These are phyloP conservation scores for Diglossa cyanea DNA, from an alignment of 2,797 vertebrate genomes.

Conservation along the genomic window DNA sequence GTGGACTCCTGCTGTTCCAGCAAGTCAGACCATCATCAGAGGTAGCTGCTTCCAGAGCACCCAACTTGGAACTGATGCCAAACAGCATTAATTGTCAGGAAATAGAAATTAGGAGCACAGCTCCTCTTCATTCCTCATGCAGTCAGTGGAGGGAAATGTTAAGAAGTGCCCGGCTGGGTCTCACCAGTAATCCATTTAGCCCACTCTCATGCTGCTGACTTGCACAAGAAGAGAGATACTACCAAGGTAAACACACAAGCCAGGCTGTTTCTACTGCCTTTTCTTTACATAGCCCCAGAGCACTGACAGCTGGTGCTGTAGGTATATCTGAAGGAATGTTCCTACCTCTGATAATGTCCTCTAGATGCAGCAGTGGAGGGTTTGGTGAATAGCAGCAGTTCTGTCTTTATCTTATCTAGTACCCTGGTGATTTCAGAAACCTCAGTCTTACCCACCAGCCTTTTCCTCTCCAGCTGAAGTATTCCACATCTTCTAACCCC, in stretches of 20 bases:
- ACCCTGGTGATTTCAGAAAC: neutral
- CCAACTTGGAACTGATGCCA: neutral
- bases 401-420: neutral
- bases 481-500: neutral
- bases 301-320: neutral
- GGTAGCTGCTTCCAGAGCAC: neutral
- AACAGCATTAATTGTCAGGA: neutral
- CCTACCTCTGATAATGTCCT: neutral
- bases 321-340: accelerated
- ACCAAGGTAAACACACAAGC: neutral
- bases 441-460: neutral
- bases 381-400: neutral
- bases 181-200: neutral
- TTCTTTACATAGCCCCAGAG: neutral
- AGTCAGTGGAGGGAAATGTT: neutral
- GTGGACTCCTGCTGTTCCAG: neutral
- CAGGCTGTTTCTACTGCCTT: neutral
- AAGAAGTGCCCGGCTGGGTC: neutral
- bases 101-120: neutral
- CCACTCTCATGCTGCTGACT: neutral
- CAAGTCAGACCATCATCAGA: neutral
- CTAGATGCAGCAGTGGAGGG: neutral
- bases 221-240: neutral
- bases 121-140: neutral
- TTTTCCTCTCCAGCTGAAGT: neutral